A percentile compares a stretch with the other conserved stretches of the same genome.
phyloP scores from a whole-genome alignment of 2,113 vertebrate species.

The Propithecus coquereli region DNA sequence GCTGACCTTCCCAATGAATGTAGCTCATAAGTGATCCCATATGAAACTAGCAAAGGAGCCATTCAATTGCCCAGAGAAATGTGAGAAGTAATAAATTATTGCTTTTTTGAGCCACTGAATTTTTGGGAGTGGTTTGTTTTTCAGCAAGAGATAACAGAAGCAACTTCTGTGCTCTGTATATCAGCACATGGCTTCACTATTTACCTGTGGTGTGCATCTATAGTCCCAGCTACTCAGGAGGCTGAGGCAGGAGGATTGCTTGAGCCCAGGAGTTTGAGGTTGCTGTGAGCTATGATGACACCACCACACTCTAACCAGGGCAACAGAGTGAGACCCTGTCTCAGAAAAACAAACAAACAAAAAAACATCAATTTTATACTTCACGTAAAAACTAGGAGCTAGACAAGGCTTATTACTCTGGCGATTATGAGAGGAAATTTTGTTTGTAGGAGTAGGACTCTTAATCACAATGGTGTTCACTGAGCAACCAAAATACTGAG shows the following conservation, averaged over 20 bases:
- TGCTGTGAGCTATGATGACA: too few relatives aligned
- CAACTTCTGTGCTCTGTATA: neutral
- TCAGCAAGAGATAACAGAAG: neutral
- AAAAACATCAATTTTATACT: constrained; percentile 10
- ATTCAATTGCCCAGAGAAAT: neutral
- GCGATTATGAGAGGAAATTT: neutral
- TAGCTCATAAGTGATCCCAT: neutral
- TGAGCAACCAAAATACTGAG: neutral
- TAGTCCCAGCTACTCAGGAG: neutral
- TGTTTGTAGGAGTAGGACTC: neutral
- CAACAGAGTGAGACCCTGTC: neutral
- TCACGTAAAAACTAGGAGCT: neutral
- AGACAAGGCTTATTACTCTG: neutral
- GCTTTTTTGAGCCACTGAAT: neutral
- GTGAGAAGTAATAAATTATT: constrained; percentile 15
- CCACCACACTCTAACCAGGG: neutral
- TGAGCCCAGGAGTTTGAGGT: neutral
- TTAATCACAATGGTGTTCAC: neutral
- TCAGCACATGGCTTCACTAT: neutral
- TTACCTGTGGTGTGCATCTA: neutral
- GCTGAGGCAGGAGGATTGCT: neutral
- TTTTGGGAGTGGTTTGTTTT: neutral
- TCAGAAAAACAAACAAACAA: neutral
- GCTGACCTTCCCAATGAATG: neutral
- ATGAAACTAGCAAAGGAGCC: neutral